Percentiles rank a stretch among this genome's conserved stretches.
Conservation (phyloP, 2,888 invertebrate genomes). For the Glaucopsyche alexis region DNA sequence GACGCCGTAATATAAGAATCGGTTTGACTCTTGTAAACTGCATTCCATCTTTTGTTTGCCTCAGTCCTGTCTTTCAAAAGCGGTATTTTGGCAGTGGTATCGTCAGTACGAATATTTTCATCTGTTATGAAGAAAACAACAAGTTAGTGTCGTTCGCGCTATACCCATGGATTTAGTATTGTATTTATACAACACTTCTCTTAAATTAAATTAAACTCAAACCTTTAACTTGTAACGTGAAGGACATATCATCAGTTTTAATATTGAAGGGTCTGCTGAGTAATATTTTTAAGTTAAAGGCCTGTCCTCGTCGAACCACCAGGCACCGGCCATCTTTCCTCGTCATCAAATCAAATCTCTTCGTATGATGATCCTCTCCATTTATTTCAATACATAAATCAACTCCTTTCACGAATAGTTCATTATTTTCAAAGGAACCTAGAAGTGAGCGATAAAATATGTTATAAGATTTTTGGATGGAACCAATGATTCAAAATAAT, state of each 20-base stretch:
- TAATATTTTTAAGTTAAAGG: background rate
- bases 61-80: background rate
- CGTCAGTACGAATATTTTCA: background rate
- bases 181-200: no score
- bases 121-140: background rate
- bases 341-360: slow-evolving; percentile 5
- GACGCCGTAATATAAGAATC: background rate
- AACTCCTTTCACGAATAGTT: background rate
- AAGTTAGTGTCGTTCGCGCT: background rate
- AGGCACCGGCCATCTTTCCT: background rate
- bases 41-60: background rate
- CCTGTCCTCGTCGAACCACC: slow-evolving; percentile 16
- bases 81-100: background rate
- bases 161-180: no score
- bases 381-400: background rate
- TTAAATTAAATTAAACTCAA: background rate
- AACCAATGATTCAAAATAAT: no score
- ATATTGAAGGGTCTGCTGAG: slow-evolving; percentile 9
- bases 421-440: background rate
- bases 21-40: background rate
- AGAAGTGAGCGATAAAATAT: background rate
- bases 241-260: background rate
- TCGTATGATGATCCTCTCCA: slow-evolving; percentile 16
- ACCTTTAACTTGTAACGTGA: slow-evolving; percentile 8
- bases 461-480: background rate